These are phyloP conservation scores for Clangula hyemalis DNA, from an alignment of 2,797 vertebrate species.

Conservation along the genomic window DNA sequence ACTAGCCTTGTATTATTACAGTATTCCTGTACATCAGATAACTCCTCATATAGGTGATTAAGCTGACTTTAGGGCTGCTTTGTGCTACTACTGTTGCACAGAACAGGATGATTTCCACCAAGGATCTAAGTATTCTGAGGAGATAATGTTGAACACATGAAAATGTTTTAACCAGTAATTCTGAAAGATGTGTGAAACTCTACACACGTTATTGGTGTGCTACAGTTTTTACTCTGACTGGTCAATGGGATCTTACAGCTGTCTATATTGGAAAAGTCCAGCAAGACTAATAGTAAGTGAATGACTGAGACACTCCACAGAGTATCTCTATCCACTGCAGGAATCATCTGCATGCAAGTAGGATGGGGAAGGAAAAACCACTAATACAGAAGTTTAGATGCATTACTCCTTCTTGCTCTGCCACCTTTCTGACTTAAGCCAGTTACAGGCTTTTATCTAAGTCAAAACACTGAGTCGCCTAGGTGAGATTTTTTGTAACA, in stretches of 20 bases:
- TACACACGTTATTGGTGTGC: neutral
- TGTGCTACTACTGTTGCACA: slow-evolving; percentile 22
- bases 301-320: neutral
- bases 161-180: neutral
- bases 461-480: neutral
- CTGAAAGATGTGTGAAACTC: neutral
- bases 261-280: neutral
- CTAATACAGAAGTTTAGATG: neutral
- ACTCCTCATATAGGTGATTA: slow-evolving; percentile 51
- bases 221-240: neutral
- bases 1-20: neutral
- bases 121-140: slow-evolving; percentile 52
- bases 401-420: neutral
- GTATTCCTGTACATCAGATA: slow-evolving; percentile 46
- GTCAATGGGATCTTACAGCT: neutral
- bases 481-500: fast-evolving
- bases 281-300: neutral
- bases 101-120: slow-evolving; percentile 21
- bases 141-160: slow-evolving; percentile 49
- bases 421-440: neutral
- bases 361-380: neutral
- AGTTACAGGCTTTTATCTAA: neutral
- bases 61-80: slow-evolving; percentile 61
- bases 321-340: neutral
- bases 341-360: neutral